These are phyloP conservation scores for Elanoides forficatus DNA, from an alignment of 2,113 vertebrate species.

Conservation along the genomic window DNA sequence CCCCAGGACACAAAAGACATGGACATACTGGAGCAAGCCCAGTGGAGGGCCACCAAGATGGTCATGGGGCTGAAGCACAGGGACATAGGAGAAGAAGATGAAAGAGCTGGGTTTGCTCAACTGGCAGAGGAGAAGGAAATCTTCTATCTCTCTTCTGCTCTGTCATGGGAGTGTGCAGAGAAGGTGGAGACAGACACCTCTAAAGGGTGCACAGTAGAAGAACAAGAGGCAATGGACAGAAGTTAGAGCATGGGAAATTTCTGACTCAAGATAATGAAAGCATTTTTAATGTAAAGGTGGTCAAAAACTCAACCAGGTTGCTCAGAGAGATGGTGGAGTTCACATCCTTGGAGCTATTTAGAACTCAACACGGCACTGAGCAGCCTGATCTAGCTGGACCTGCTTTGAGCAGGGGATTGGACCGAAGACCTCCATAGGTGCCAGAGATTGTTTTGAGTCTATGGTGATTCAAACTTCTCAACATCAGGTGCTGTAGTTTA, in stretches of 20 bases:
- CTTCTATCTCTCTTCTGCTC: neutral
- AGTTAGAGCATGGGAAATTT: neutral
- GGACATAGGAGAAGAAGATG: neutral
- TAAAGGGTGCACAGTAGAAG: neutral
- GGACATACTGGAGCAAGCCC: neutral
- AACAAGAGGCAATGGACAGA: neutral
- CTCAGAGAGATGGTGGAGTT: neutral
- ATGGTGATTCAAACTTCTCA: neutral
- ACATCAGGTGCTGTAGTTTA: neutral
- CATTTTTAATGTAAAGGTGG: neutral
- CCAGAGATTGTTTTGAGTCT: neutral
- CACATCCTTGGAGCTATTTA: neutral
- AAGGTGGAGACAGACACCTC: neutral
- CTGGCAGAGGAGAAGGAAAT: neutral
- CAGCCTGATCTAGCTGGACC: neutral
- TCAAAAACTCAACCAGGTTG: neutral
- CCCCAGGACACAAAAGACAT: neutral
- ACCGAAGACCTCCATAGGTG: neutral
- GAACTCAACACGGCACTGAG: neutral
- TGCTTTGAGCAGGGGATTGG: neutral
- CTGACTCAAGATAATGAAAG: neutral
- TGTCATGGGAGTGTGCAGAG: neutral
- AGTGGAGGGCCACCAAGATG: neutral
- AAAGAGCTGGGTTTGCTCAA: neutral
- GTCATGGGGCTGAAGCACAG: neutral